Evolutionary conservation across 1,140 invertebrate genomes (phyloP).

Genomic region (Cataglyphis hispanica): DNA sequence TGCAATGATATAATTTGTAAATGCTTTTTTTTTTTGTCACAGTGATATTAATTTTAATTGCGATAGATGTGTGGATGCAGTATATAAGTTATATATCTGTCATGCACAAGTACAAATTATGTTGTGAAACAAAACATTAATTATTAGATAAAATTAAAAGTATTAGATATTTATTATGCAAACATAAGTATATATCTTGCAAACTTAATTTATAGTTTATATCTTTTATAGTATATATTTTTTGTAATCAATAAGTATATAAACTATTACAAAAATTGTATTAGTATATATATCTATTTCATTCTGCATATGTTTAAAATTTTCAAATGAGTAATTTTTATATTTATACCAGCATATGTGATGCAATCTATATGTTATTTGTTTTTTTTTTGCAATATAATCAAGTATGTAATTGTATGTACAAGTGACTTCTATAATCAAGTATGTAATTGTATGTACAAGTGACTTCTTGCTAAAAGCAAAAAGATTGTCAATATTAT

Average conservation of each 20-base stretch:
- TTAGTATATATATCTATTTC: background rate
- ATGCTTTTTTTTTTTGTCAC: constrained; percentile 43
- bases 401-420: constrained; percentile 29
- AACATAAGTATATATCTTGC: constrained; percentile 11
- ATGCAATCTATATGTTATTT: constrained; percentile 16
- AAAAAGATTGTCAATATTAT: constrained; percentile 4
- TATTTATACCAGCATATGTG: background rate
- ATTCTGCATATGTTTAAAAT: constrained; percentile 20
- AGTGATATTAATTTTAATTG: constrained; percentile 54
- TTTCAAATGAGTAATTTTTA: constrained; percentile 5
- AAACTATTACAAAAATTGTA: background rate
- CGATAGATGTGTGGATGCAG: background rate
- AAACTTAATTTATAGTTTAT: constrained; percentile 15
- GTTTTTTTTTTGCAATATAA: background rate
- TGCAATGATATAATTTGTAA: constrained; percentile 33
- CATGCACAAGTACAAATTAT: constrained; percentile 41
- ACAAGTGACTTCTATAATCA: constrained; percentile 8
- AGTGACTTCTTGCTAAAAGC: constrained; percentile 11
- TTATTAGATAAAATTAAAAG: constrained; percentile 8
- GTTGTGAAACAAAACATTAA: constrained; percentile 31
- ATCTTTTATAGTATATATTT: constrained; percentile 21
- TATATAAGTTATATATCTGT: background rate
- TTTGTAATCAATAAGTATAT: too few relatives aligned
- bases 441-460: constrained; percentile 33
- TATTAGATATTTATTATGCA: constrained; percentile 14